Evolutionary conservation across 2,113 vertebrate genomes (phyloP), one percentile per base, ranked within the genome.

Genomic region (Scomber scombrus): DNA sequence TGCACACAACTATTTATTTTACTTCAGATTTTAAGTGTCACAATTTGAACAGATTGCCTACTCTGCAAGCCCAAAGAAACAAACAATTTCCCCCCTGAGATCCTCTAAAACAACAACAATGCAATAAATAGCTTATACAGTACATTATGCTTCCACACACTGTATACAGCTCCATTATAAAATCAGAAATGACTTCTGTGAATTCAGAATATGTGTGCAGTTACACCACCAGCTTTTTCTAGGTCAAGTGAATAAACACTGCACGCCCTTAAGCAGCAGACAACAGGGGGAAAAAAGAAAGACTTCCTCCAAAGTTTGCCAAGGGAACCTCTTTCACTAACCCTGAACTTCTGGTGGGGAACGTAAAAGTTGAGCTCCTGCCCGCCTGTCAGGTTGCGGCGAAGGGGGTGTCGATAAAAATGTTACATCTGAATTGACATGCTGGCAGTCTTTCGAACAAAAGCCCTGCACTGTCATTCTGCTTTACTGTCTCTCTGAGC

Each of bases 231-330:
- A 89, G 75, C 72, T 67, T 85, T 93, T 94, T 94, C 91, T 94
- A 89, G 93, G 93, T 94, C 93, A 93, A 87, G 85, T 88, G 92
- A 84, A 91, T 90, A 92, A 92, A 94, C 88, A 93, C 75, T 71
- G 79, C 51, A 73, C 75, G 80, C 85, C 81, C 82, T 65, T 71
- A 49, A 84, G 86, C 80, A 63, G 85, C 70, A 82, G 47, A 74
- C 73, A 87, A 69, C 46, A n/a, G 15, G 31, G 66, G 19, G 60
- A 43, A 49, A 49, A 60, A 46, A 55, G 5, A 21, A 34, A 69
- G 71, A 58, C 21, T 74, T 78, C 16, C 51, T 71, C 84, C 66
- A 60, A 91, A 90, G 84, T 88, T 93, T 93, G 69, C 85, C 66
- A n/a, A 74, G 88, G 69, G 78, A 94, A 88, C 79, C 81, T 80